Evolutionary conservation across 1,140 invertebrate genomes (phyloP).

Genomic region (Nomia melanderi): DNA sequence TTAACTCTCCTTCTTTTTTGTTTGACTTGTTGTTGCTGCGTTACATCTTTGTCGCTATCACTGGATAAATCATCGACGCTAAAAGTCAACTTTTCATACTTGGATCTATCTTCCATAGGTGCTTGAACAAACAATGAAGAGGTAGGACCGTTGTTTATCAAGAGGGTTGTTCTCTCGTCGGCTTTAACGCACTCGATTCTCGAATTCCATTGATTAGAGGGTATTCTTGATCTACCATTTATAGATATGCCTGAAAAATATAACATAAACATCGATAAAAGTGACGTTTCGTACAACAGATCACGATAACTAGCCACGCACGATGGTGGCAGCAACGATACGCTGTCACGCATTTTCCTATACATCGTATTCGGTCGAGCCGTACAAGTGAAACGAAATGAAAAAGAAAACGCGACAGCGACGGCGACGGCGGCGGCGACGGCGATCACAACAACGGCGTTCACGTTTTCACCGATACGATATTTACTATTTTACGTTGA

Average conservation of each 20-base stretch:
- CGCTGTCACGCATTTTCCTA: no score
- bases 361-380: no score
- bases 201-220: conserved; percentile 69
- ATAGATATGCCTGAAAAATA: conserved; percentile 69
- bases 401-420: no score
- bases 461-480: no score
- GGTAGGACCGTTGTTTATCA: conserved; percentile 71
- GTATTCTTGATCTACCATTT: conserved; percentile 59
- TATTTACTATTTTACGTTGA: neutral
- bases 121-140: conserved; percentile 84
- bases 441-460: no score
- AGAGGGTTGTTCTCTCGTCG: conserved; percentile 71
- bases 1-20: conserved; percentile 74
- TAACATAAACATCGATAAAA: conserved; percentile 20
- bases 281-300: neutral
- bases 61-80: conserved; percentile 83
- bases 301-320: no score
- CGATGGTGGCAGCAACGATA: no score
- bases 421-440: no score
- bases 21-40: conserved; percentile 69
- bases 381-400: no score
- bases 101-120: conserved; percentile 88
- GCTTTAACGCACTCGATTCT: conserved; percentile 38
- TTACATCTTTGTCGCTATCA: conserved; percentile 80
- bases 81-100: conserved; percentile 88